Conservation (phyloP, 2,888 invertebrate species). For the Cetonia aurata region DNA sequence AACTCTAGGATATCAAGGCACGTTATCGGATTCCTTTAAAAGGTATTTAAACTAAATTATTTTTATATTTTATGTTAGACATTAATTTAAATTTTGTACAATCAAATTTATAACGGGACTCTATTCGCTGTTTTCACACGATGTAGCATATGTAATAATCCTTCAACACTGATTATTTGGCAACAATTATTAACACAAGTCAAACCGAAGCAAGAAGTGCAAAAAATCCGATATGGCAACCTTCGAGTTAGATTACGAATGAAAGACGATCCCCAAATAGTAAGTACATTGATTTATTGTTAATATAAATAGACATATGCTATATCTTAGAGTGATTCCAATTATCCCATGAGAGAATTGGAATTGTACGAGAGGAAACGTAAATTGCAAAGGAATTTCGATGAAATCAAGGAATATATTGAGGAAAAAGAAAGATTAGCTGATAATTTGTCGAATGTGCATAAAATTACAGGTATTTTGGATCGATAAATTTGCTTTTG, state of each 20-base stretch:
- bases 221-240: slow-evolving; percentile 60
- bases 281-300: slow-evolving; percentile 1
- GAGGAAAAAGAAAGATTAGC: slow-evolving; percentile 30
- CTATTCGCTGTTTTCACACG: no score
- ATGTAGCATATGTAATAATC: slow-evolving; percentile 61
- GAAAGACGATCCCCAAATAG: no score
- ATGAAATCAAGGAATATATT: slow-evolving; percentile 32
- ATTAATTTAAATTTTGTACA: neutral
- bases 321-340: slow-evolving; percentile 38
- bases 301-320: neutral
- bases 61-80: neutral
- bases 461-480: slow-evolving; percentile 44
- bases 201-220: slow-evolving; percentile 60
- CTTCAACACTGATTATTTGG: slow-evolving; percentile 60
- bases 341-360: slow-evolving; percentile 42
- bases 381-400: slow-evolving; percentile 31
- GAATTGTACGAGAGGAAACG: slow-evolving; percentile 46
- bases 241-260: slow-evolving; percentile 1
- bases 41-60: slow-evolving; percentile 38
- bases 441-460: slow-evolving; percentile 20
- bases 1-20: slow-evolving; percentile 45
- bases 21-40: slow-evolving; percentile 41
- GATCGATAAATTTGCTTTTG: neutral
- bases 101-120: no score
- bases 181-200: slow-evolving; percentile 59